A percentile compares a stretch with the other conserved stretches of the same genome.
These are phyloP conservation scores for Synanthedon myopaeformis DNA, from an alignment of 2,888 invertebrate genomes.

Conservation along the genomic window DNA sequence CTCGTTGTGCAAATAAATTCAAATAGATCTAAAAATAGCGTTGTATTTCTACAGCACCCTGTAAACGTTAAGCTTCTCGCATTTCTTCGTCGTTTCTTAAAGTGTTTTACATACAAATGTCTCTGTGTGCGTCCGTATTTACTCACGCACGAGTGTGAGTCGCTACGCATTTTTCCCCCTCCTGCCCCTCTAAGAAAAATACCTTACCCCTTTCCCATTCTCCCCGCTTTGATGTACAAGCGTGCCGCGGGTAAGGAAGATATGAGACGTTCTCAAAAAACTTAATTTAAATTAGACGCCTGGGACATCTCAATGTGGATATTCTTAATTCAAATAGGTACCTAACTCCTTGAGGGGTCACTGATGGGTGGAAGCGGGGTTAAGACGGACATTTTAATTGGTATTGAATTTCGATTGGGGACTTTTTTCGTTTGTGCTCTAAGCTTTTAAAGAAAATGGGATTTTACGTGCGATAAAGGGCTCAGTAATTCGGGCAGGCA, in stretches of 20 bases:
- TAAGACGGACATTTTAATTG: constrained; percentile 55
- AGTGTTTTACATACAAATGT: constrained; percentile 67
- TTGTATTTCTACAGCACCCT: constrained; percentile 27
- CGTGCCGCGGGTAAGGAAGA: constrained; percentile 65
- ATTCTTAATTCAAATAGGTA: constrained; percentile 62
- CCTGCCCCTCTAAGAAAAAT: constrained; percentile 27
- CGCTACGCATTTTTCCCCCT: constrained; percentile 63
- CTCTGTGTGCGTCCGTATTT: constrained; percentile 61
- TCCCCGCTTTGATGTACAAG: constrained; percentile 59
- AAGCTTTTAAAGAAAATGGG: constrained; percentile 24
- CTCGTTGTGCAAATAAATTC: too few species aligned
- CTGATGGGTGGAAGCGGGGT: constrained; percentile 25
- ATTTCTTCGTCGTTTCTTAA: constrained; percentile 71
- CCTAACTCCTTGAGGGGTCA: constrained; percentile 40
- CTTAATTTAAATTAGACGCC: constrained; percentile 68
- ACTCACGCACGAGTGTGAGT: constrained; percentile 63
- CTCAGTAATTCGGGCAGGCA: constrained; percentile 12
- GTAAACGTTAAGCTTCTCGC: constrained; percentile 63
- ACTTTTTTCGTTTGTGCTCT: constrained; percentile 23
- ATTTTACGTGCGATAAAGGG: constrained; percentile 19
- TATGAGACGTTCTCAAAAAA: constrained; percentile 70
- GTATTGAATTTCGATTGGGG: constrained; percentile 64
- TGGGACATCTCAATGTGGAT: constrained; percentile 61
- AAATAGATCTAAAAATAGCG: too few species aligned
- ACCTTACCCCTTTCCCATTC: constrained; percentile 46